Percentiles rank a stretch among this genome's conserved stretches.
These are phyloP conservation scores for Simalia tracyae DNA, from an alignment of 2,797 vertebrate species.

Conservation along the genomic window DNA sequence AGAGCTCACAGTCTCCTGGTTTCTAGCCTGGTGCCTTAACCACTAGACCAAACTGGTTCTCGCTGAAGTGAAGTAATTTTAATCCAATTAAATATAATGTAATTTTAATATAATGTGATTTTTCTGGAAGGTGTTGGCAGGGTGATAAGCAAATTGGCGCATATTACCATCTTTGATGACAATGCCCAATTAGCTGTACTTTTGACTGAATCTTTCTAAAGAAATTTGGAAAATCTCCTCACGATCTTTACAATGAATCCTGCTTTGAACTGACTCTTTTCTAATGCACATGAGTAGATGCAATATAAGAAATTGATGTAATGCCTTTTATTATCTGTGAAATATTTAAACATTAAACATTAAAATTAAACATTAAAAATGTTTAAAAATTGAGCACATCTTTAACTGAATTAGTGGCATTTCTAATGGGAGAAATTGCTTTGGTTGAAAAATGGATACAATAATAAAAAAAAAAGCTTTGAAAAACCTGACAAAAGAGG, in stretches of 20 bases:
- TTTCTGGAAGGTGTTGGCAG: background rate
- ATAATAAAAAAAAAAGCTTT: background rate
- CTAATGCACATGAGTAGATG: background rate
- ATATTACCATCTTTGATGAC: background rate
- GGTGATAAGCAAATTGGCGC: background rate
- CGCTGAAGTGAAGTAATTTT: background rate
- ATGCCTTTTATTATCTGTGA: background rate
- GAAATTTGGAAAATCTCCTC: background rate
- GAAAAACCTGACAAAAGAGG: background rate
- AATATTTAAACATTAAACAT: background rate
- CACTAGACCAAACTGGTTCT: too few relatives aligned
- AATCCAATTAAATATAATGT: background rate
- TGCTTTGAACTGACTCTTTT: background rate
- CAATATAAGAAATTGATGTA: background rate
- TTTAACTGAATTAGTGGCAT: background rate
- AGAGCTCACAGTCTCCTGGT: too few relatives aligned
- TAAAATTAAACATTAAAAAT: too few relatives aligned
- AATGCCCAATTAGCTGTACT: background rate
- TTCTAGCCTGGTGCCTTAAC: too few relatives aligned
- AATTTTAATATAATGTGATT: background rate
- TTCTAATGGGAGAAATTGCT: background rate
- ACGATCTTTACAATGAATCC: background rate
- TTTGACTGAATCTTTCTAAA: background rate
- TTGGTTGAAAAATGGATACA: background rate
- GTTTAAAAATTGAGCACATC: background rate